Conservation (phyloP, 2,797 vertebrate species). For the Cephalopachus bancanus region DNA sequence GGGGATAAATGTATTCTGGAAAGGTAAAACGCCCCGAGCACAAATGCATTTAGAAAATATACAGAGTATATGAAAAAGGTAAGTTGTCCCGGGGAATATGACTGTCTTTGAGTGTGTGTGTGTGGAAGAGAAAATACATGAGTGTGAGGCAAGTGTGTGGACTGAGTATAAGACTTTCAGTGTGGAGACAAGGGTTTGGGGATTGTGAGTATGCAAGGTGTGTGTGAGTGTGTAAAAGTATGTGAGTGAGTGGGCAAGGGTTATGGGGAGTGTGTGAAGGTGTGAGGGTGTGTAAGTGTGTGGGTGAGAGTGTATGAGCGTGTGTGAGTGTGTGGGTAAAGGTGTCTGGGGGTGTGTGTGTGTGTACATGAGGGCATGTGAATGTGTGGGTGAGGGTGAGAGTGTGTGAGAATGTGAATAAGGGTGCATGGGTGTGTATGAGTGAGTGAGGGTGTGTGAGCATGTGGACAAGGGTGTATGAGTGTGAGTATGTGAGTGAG, state of each 20-base stretch:
- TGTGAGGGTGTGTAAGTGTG: neutral
- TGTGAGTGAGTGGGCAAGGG: fast-evolving
- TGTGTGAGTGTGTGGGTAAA: too few species aligned
- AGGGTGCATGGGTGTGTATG: too few species aligned
- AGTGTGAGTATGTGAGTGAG: too few species aligned
- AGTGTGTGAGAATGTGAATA: too few species aligned
- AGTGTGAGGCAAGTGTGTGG: neutral
- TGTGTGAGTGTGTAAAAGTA: too few species aligned
- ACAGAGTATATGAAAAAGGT: too few species aligned
- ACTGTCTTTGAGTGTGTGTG: neutral
- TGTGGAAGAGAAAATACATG: neutral
- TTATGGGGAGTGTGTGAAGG: neutral
- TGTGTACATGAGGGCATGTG: too few species aligned
- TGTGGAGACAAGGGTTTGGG: neutral
- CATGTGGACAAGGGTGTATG: too few species aligned
- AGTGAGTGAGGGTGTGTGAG: too few species aligned
- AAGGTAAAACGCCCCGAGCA: neutral
- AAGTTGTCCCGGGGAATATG: neutral
- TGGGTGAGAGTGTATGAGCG: too few species aligned
- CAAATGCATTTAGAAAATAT: neutral
- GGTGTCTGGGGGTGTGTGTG: neutral
- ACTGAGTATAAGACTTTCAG: neutral
- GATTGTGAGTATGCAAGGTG: neutral
- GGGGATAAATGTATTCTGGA: neutral
- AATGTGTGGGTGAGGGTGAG: too few species aligned